phyloP scores from a whole-genome alignment of 2,888 invertebrate species.

The Hydriomena furcata region DNA sequence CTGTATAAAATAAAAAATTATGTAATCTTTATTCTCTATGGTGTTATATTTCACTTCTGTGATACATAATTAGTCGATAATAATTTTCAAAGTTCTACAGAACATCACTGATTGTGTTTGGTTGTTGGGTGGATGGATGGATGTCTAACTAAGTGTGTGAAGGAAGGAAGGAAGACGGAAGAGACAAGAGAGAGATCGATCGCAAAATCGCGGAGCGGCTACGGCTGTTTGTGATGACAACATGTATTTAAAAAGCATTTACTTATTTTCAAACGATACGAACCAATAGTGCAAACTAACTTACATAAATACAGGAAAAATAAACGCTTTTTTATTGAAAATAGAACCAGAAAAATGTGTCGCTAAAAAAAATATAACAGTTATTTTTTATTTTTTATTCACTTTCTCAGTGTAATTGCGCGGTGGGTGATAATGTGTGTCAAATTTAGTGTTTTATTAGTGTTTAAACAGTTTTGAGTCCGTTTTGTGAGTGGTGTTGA shows the following conservation, averaged over 20 bases:
- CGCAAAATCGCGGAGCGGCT: slow-evolving; percentile 37
- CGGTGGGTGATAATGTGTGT: slow-evolving; percentile 81
- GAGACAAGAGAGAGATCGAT: slow-evolving; percentile 46
- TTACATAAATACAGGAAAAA: slow-evolving; percentile 25
- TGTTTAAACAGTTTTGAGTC: slow-evolving; percentile 52
- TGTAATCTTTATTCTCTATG: too few relatives aligned
- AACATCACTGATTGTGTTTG: slow-evolving; percentile 43
- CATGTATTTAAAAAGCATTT: slow-evolving; percentile 47
- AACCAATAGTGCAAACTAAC: slow-evolving; percentile 24
- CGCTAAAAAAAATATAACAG: slow-evolving; percentile 20
- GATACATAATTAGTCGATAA: too few relatives aligned
- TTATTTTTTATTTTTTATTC: slow-evolving; percentile 32
- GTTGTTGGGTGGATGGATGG: too few relatives aligned
- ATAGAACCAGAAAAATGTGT: slow-evolving; percentile 32
- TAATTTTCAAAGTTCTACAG: too few relatives aligned
- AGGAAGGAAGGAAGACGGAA: too few relatives aligned
- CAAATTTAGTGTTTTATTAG: slow-evolving; percentile 72
- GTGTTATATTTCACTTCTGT: too few relatives aligned
- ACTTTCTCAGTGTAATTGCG: slow-evolving; percentile 37
- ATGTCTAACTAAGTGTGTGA: too few relatives aligned
- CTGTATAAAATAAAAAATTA: too few relatives aligned
- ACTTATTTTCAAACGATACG: slow-evolving; percentile 32
- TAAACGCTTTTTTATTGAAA: slow-evolving; percentile 18
- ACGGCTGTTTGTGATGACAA: slow-evolving; percentile 70
- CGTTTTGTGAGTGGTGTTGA: slow-evolving; percentile 36